Base-by-base conservation (phyloP, 1,140 invertebrate species). In the Probaryconus sp. region DNA sequence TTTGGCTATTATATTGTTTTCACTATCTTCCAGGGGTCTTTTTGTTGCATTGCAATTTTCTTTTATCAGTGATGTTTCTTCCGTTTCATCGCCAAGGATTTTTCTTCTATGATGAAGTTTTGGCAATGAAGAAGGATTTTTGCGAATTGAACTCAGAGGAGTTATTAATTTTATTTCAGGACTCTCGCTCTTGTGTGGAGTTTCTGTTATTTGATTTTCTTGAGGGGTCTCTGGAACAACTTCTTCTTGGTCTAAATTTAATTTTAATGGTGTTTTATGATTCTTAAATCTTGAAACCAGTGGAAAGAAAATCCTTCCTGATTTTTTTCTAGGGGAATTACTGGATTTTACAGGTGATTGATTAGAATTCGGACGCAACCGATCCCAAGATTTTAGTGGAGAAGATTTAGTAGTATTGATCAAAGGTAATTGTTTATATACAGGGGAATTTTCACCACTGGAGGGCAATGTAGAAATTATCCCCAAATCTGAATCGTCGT, bases 401-500 rank as follows among this genome's bases (percentile, higher is more conserved):
- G 68, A 74, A 11, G 64, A 78, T 17, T 83, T 76, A 1, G 81
- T 79, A 5, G 76, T 79, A 2, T 56, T 71, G 10, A 76, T 13
- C 6, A 78, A 76, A 2, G 79, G 26, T 71, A 79, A 1, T 55
- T 50, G 16, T n/a, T 70, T 76, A 11, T 47, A 65, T 6, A 10
- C 1, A 11, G 58, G 69, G 10, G 67, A 30, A 37, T 68, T 80
- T 5, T 40, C 53, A 30, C 84, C 82, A 0, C 79, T 82, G 1
- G 76, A 10, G 6, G 65, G 63, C 3, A 86, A 24, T 3, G 85
- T 83, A 2, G 84, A 86, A 81, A 87, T 83, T 1, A 80, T 82
- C 0, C 81, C 78, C 6, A 86, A 61, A 28, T 85, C 85, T 0
- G 85, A 85, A 0, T 87, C 85, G 0, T 81, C 77, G 17, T 75